Conservation (phyloP, 2,797 vertebrate genomes). For the Rhabdomys pumilio region DNA sequence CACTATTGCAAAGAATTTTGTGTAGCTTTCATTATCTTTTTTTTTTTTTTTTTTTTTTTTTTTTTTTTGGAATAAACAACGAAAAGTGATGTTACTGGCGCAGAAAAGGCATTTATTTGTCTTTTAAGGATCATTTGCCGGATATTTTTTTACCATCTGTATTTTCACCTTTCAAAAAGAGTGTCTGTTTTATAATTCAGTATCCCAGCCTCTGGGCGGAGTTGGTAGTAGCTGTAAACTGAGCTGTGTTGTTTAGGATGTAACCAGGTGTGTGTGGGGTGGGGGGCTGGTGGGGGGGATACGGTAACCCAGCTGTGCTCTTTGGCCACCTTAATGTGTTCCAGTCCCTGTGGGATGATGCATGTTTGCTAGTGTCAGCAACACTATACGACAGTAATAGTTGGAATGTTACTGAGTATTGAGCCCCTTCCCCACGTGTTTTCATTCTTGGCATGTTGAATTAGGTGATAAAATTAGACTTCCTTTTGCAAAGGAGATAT, state of each 20-base stretch:
- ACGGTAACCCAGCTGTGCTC: neutral
- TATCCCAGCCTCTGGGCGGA: neutral
- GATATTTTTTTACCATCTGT: neutral
- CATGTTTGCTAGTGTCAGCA: neutral
- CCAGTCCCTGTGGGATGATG: neutral
- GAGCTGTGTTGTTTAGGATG: neutral
- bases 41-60: conserved; percentile 59
- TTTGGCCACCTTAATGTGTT: neutral
- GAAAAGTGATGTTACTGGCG: conserved; percentile 45
- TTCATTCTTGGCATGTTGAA: neutral
- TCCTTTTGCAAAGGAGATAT: conserved; percentile 25
- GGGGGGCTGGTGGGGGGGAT: neutral
- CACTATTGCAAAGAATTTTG: conserved; percentile 28
- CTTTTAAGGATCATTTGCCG: conserved; percentile 51
- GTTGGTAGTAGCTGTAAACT: neutral
- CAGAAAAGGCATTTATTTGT: conserved; percentile 57
- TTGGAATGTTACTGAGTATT: neutral
- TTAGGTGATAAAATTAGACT: conserved; percentile 27
- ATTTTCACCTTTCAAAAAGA: conserved; percentile 35
- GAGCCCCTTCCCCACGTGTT: neutral
- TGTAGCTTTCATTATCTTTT: conserved; percentile 26
- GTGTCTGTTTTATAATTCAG: neutral
- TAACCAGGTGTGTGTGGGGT: neutral
- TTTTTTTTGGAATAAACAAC: conserved; percentile 50
- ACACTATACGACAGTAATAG: neutral